A percentile compares a stretch with the other conserved stretches of the same genome.
These are phyloP conservation scores for Pteria penguin DNA, from an alignment of 2,888 invertebrate species.

Conservation along the genomic window DNA sequence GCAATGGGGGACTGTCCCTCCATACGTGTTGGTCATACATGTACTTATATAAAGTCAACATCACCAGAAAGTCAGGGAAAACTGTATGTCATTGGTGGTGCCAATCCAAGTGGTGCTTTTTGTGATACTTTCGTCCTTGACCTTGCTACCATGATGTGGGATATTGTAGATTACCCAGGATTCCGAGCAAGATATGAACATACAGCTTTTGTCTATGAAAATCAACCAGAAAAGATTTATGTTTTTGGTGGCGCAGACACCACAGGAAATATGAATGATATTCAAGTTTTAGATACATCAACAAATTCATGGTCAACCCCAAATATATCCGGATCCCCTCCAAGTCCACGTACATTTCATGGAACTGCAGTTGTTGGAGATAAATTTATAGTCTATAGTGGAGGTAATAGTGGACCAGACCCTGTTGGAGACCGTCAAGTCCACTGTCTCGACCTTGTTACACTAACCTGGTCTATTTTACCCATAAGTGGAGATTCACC, in stretches of 20 bases:
- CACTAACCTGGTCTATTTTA: slow-evolving; percentile 71
- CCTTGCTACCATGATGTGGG: slow-evolving; percentile 76
- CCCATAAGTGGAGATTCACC: slow-evolving; percentile 74
- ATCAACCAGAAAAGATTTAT: slow-evolving; percentile 70
- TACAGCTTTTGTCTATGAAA: slow-evolving; percentile 69
- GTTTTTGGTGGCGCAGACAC: slow-evolving; percentile 79
- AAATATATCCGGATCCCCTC: slow-evolving; percentile 61
- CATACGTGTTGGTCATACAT: slow-evolving; percentile 78
- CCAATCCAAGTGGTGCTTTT: slow-evolving; percentile 78
- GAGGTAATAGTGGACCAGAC: slow-evolving; percentile 76
- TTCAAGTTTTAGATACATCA: slow-evolving; percentile 73
- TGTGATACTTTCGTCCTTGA: slow-evolving; percentile 76
- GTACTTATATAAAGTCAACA: slow-evolving; percentile 66
- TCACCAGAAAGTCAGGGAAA: slow-evolving; percentile 66
- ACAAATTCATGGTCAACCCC: slow-evolving; percentile 69
- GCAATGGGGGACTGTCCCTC: slow-evolving; percentile 76
- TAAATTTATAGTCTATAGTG: slow-evolving; percentile 76
- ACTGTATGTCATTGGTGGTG: slow-evolving; percentile 79
- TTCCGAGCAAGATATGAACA: slow-evolving; percentile 79
- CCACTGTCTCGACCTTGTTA: slow-evolving; percentile 70
- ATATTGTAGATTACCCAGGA: slow-evolving; percentile 69
- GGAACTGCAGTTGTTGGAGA: slow-evolving; percentile 69
- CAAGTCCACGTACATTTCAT: slow-evolving; percentile 77
- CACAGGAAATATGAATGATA: slow-evolving; percentile 76
- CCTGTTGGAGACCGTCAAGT: slow-evolving; percentile 77